Conservation (phyloP, 1,140 invertebrate species). For the Colletes gigas region DNA sequence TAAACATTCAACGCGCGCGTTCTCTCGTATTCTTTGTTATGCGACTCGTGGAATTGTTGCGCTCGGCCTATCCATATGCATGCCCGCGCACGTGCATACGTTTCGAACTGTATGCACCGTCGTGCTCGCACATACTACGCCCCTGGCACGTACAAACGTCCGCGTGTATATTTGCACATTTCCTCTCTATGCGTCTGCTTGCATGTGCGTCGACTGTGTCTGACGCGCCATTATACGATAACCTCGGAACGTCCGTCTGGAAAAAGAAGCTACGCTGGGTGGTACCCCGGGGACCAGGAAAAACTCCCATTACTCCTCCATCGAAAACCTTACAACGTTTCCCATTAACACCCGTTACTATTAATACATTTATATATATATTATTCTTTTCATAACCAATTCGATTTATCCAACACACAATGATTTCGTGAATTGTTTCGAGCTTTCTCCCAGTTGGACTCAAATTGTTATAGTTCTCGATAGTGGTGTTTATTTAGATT, state of each 20-base stretch:
- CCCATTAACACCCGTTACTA: too few species aligned
- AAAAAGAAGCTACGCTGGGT: slow-evolving; percentile 42
- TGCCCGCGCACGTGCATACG: slow-evolving; percentile 2
- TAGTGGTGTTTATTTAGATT: too few species aligned
- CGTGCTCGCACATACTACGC: neutral
- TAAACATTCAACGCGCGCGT: slow-evolving; percentile 23
- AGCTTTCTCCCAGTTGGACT: too few species aligned
- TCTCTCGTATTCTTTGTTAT: slow-evolving; percentile 14
- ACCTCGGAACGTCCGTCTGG: slow-evolving; percentile 47
- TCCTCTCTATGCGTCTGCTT: neutral
- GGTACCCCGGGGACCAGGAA: neutral
- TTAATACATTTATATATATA: too few species aligned
- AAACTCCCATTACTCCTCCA: neutral
- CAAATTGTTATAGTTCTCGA: too few species aligned
- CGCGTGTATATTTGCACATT: slow-evolving; percentile 1
- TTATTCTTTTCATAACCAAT: too few species aligned
- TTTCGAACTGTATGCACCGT: neutral
- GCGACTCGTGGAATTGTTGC: slow-evolving; percentile 13
- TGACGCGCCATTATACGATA: slow-evolving; percentile 60
- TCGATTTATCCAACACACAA: too few species aligned
- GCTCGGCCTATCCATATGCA: slow-evolving; percentile 24
- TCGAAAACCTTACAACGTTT: too few species aligned
- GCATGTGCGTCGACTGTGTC: slow-evolving; percentile 14
- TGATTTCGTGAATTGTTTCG: too few species aligned
- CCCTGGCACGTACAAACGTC: neutral